Base-by-base conservation (phyloP, 2,888 invertebrate species). In the Tigriopus californicus region DNA sequence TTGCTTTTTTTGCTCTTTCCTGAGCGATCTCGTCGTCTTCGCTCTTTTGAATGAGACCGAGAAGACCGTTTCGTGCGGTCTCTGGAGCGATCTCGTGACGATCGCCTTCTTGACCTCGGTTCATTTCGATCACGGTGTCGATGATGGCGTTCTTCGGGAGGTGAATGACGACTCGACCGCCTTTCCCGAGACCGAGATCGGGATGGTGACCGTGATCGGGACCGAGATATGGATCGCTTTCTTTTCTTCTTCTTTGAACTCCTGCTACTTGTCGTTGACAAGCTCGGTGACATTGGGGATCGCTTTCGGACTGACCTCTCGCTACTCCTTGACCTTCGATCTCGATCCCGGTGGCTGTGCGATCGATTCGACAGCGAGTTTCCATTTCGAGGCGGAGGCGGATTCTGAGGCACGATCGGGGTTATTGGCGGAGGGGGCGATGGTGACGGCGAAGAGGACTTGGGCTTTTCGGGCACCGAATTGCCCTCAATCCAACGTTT, bases 401-500 rank as follows among this genome's bases (percentile, higher is more conserved):
- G 24, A n/a, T 51, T 51, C 3, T 51, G 20, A n/a, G 15, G 13
- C 13, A n/a, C 40, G n/a, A 12, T 24, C 5, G 41, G 11, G 3
- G 11, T 20, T 6, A 6, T 18, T 8, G n/a, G 15, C 3, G 44
- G 13, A 41, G 41, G n/a, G 3, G 33, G 33, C 3, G 33, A 33
- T 33, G 33, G 33, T 8, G 33, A 33, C 8, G 33, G 33, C 33
- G 33, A 33, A 2, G 56, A 56, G 13, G 13, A 13, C 11, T 40
- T n/a, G 12, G 11, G 4, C 18, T 33, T 33, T n/a, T 20, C 15
- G 13, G 22, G 15, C 25, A 15, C 33, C 4, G 25, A 18, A 22
- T 46, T 49, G 6, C 52, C 41, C 10, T 25, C 42, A 13, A 24
- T 40, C 59, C 59, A 59, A 52, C 41, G 48, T 41, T 41, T 59